These are phyloP conservation scores for Spea multiplicata DNA, from an alignment of 2,113 vertebrate genomes.

Conservation along the genomic window DNA sequence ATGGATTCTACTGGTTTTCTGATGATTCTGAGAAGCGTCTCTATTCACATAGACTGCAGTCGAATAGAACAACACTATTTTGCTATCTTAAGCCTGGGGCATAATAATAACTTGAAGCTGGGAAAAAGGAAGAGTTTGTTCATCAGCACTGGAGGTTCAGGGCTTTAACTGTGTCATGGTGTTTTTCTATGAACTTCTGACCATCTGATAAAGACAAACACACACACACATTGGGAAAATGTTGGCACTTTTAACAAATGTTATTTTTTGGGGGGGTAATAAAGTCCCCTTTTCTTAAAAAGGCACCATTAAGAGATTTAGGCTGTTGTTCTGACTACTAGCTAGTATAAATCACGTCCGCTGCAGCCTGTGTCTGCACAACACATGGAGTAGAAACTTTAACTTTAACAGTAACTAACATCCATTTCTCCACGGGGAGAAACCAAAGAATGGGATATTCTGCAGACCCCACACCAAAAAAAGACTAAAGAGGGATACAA, in stretches of 20 bases:
- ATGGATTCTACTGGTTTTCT: no score
- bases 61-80: conserved; percentile 29
- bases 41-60: conserved; percentile 11
- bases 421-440: not conserved
- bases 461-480: not conserved
- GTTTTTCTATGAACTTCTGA: conserved; percentile 50
- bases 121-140: not conserved
- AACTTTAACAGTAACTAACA: not conserved
- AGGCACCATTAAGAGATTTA: conserved; percentile 33
- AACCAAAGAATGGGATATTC: not conserved
- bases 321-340: not conserved
- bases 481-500: not conserved
- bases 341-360: conserved; percentile 18
- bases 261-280: conserved; percentile 56
- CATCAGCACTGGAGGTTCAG: not conserved
- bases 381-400: not conserved
- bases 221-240: not conserved
- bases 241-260: conserved; percentile 42
- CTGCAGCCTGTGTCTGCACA: not conserved
- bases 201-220: conserved; percentile 47
- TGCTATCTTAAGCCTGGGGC: conserved; percentile 40
- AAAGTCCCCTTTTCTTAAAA: conserved; percentile 51
- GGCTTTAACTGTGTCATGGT: conserved; percentile 24
- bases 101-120: conserved; percentile 29
- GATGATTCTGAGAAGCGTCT: conserved; percentile 1